Base-by-base conservation (phyloP, 2,888 invertebrate genomes). In the Dendrolimus houi region DNA sequence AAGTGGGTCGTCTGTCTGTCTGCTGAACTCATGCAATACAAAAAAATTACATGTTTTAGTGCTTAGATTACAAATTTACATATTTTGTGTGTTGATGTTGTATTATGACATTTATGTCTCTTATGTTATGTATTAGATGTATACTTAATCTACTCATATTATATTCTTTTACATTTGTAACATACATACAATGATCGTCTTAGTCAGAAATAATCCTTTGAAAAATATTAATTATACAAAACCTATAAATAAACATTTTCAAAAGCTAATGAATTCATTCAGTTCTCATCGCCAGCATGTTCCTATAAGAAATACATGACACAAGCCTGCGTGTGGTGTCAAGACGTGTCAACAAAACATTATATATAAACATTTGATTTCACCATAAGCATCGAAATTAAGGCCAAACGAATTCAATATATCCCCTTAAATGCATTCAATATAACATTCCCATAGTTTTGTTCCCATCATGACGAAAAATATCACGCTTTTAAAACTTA, bases 401-500 rank as follows among this genome's bases (percentile, higher is more conserved):
- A 47, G 47, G 47, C 47, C 12, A 47, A 10, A 47, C 3, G 47
- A 47, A 47, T 47, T 47, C 47, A 47, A 47, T 47, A 47, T 47
- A 10, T 47, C 47, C 47, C 47, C 47, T 47, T 12, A 47, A 10
- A 47, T 47, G 12, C 9, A 47, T 47, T 47, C 47, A 8, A 47
- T 47, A 47, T 47, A 47, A 10, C 6, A 47, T 47, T 47, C 47
- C 47, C 47, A 47, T 47, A 47, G 47, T 47, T 47, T 9, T 10
- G 12, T 8, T 10, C 47, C 47, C 47, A 47, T 47, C 47, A 47
- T 41, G 29, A 57, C 13, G 57, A 59, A 68, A 72, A 65, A 66
- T 68, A 71, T 66, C 59, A 57, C 63, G 66, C 69, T 69, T 70
- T 75, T 78, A 77, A 70, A 72, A 71, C 67, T 64, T 68, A 75